A percentile compares a stretch with the other conserved stretches of the same genome.
phyloP scores from a whole-genome alignment of 2,113 vertebrate genomes.

The Bubo bubo region DNA sequence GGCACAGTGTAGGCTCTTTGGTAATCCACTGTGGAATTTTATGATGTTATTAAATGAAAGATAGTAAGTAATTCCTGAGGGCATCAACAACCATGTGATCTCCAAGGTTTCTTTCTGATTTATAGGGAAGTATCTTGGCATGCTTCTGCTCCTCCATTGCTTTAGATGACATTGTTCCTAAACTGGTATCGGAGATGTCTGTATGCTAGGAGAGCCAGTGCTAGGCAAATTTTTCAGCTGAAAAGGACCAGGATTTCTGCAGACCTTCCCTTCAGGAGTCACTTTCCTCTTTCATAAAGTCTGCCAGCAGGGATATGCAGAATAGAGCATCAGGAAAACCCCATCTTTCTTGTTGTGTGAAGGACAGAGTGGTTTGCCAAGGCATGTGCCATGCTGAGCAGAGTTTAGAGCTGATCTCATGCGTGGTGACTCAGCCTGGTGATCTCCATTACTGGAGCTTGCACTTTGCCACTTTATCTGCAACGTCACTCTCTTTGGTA shows the following conservation, averaged over 20 bases:
- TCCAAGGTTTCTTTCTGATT: not conserved
- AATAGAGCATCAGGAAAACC: not conserved
- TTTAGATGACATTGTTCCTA: not conserved
- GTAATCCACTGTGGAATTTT: not conserved
- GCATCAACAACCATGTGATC: not conserved
- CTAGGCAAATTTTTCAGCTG: not conserved
- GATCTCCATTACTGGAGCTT: not conserved
- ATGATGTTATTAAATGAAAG: not conserved
- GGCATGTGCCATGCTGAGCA: fast-evolving
- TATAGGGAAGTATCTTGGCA: not conserved
- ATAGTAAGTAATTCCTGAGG: not conserved
- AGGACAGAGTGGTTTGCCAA: not conserved
- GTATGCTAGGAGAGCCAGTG: not conserved
- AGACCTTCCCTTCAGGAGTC: not conserved
- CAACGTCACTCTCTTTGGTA: not conserved
- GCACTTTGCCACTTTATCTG: not conserved
- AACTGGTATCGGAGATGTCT: not conserved
- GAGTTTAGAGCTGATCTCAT: not conserved
- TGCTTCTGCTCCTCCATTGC: not conserved
- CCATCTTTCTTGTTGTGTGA: not conserved
- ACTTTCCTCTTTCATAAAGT: not conserved
- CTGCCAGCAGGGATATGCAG: not conserved
- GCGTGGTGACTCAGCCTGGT: not conserved
- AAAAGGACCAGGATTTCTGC: not conserved
- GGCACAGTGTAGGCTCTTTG: not conserved